Conservation (phyloP, 1,140 invertebrate genomes). For the Drosophila guanche region DNA sequence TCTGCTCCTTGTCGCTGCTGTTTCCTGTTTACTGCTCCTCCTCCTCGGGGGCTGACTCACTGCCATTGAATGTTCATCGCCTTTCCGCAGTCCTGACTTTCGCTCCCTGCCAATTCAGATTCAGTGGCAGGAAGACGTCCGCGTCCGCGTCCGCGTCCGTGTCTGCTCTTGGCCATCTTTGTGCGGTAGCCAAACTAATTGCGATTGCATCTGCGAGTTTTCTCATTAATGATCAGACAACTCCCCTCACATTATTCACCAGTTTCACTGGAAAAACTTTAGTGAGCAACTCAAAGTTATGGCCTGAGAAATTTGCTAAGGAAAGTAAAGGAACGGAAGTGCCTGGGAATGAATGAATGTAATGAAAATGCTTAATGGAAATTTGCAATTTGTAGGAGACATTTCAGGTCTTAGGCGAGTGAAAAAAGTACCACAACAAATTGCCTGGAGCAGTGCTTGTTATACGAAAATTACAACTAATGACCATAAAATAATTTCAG, state of each 20-base stretch:
- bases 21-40: slow-evolving; percentile 55
- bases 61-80: slow-evolving; percentile 16
- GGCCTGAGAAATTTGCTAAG: slow-evolving; percentile 23
- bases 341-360: background rate
- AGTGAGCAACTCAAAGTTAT: slow-evolving; percentile 24
- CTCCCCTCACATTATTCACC: slow-evolving; percentile 35
- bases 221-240: slow-evolving; percentile 9
- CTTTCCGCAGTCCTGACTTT: background rate
- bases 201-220: slow-evolving; percentile 37
- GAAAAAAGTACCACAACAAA: too few species aligned
- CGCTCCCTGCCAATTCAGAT: slow-evolving; percentile 1
- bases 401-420: too few species aligned
- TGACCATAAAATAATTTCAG: too few species aligned
- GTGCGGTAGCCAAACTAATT: slow-evolving; percentile 43
- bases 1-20: slow-evolving; percentile 18
- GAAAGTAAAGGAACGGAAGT: slow-evolving; percentile 22
- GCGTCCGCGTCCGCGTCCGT: background rate
- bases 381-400: too few species aligned
- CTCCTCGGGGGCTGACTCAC: slow-evolving; percentile 49
- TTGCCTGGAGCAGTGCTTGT: too few species aligned
- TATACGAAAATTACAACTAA: too few species aligned
- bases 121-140: slow-evolving; percentile 25
- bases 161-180: slow-evolving; percentile 3
- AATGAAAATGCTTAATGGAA: background rate
- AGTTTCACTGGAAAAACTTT: slow-evolving; percentile 47